Percentiles rank a stretch among this genome's conserved stretches.
Conservation (phyloP, 1,140 invertebrate species). For the Drosophila suzukii region DNA sequence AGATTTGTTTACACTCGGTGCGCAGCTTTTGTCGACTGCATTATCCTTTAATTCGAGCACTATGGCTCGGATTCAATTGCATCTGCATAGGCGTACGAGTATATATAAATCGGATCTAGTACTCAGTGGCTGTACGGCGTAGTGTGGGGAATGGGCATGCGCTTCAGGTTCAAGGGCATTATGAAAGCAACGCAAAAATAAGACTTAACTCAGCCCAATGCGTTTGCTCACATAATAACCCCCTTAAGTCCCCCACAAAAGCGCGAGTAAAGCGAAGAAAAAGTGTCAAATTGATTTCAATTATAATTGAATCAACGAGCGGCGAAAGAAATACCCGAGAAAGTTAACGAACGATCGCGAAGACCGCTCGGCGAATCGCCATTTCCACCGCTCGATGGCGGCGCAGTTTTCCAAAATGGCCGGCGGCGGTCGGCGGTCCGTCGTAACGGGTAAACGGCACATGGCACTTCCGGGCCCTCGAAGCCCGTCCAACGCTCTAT, state of each 20-base stretch:
- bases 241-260: slow-evolving; percentile 18
- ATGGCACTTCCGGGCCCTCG: slow-evolving; percentile 45
- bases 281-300: slow-evolving; percentile 79
- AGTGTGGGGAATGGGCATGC: slow-evolving; percentile 20
- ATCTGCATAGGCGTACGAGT: slow-evolving; percentile 21
- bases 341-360: slow-evolving; percentile 47
- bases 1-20: slow-evolving; percentile 53
- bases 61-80: slow-evolving; percentile 50
- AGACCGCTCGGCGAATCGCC: slow-evolving; percentile 11
- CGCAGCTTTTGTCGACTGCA: slow-evolving; percentile 36
- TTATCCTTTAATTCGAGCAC: slow-evolving; percentile 77
- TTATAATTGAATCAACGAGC: slow-evolving; percentile 83
- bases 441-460: slow-evolving; percentile 37
- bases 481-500: slow-evolving; percentile 8
- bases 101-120: slow-evolving; percentile 16
- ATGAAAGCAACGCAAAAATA: slow-evolving; percentile 60
- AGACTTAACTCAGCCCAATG: slow-evolving; percentile 28
- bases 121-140: slow-evolving; percentile 14
- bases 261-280: slow-evolving; percentile 44
- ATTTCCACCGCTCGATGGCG: slow-evolving; percentile 24
- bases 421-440: slow-evolving; percentile 39
- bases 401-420: slow-evolving; percentile 71
- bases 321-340: slow-evolving; percentile 48
- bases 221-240: slow-evolving; percentile 52
- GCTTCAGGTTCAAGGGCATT: slow-evolving; percentile 83